phyloP scores from a whole-genome alignment of 2,113 vertebrate genomes.

The Athene cunicularia region DNA sequence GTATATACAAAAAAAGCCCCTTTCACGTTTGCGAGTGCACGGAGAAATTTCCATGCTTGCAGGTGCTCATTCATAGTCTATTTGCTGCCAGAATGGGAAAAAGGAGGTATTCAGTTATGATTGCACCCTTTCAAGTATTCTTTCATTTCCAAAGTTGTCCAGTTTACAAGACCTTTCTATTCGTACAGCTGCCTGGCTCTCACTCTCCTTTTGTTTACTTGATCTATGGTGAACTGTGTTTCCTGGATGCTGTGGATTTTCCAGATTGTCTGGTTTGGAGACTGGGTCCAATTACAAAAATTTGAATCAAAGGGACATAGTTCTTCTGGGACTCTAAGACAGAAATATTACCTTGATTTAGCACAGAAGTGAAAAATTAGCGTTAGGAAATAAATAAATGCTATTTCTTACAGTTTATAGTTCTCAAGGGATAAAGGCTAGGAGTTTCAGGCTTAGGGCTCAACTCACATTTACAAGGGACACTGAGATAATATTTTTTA shows the following conservation, averaged over 20 bases:
- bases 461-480: neutral
- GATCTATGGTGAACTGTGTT: neutral
- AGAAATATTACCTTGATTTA: neutral
- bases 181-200: neutral
- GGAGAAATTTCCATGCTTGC: neutral
- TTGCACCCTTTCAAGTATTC: neutral
- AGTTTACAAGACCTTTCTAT: neutral
- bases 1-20: neutral
- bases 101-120: neutral
- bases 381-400: neutral
- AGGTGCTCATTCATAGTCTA: neutral
- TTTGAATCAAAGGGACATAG: neutral
- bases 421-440: neutral
- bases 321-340: neutral
- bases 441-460: neutral
- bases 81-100: neutral
- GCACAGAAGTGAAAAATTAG: neutral
- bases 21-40: neutral
- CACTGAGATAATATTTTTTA: neutral
- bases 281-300: neutral
- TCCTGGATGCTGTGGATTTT: neutral
- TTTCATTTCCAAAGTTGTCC: neutral
- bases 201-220: neutral
- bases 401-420: neutral
- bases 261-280: neutral